Evolutionary conservation across 2,113 vertebrate species (phyloP), one percentile per base, ranked within the genome.

Genomic region (Urocitellus parryii): DNA sequence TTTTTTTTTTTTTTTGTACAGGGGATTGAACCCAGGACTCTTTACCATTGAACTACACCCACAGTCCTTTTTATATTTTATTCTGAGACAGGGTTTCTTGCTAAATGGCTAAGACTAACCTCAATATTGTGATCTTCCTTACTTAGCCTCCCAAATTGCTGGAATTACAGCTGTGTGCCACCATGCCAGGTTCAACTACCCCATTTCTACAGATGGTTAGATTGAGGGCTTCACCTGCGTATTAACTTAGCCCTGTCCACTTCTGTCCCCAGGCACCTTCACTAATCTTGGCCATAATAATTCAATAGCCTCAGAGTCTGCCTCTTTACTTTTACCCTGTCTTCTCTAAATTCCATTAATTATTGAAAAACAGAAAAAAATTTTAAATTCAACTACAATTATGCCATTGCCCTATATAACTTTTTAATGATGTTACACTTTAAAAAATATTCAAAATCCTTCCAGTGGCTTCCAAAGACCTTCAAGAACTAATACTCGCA

Each of bases 401-500:
- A 58, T 63, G 12, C 11, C 42, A 58, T 51, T 87, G 18, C 27
- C 11, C 14, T 93, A 83, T n/a, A 79, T 96, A 74, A 86, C 8
- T 85, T 17, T 81, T 70, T 63, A 45, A 14, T 11, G 51, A 56
- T 4, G 53, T 82, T 74, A 82, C 22, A 89, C n/a, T 45, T 70
- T 13, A 8, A 20, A 90, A 91, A 78, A 76, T 39, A 74, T 42
- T 85, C 20, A 76, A 73, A 78, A 93, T 84, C 9, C 24, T 92
- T 85, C 45, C 32, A 67, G 9, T 79, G 29, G 39, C 29, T 39
- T 67, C 39, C 42, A 82, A 91, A 22, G 51, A 51, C 5, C 51
- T 70, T 90, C 25, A 77, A 2, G 5, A 67, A 18, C 3, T 1
- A 3, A 20, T 12, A 39, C 4, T 53, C 37, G 37, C 1, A 12